Conservation (phyloP, 1,140 invertebrate species). For the Sycophaga agraensis region DNA sequence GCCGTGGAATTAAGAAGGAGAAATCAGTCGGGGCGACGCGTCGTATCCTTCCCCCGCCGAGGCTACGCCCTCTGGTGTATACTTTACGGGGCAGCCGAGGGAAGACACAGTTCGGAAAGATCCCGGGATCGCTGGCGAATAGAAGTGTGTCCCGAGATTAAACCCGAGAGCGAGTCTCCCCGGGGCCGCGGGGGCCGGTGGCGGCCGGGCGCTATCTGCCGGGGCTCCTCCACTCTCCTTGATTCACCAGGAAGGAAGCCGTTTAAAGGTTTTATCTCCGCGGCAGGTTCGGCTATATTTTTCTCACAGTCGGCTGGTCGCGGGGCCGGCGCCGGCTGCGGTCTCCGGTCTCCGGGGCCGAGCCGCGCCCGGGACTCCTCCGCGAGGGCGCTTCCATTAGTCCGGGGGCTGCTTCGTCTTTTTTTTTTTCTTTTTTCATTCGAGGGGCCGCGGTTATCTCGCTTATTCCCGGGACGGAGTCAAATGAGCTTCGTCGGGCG, state of each 20-base stretch:
- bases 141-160: slow-evolving; percentile 26
- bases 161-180: slow-evolving; percentile 1
- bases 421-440: too few species aligned
- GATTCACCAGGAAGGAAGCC: slow-evolving; percentile 32
- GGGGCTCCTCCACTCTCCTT: slow-evolving; percentile 3
- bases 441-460: too few species aligned
- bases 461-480: too few species aligned
- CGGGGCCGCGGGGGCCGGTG: too few species aligned
- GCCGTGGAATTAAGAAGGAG: too few species aligned
- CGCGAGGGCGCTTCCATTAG: too few species aligned
- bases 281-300: slow-evolving; percentile 29
- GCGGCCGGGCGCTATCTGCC: too few species aligned
- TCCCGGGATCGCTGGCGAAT: slow-evolving; percentile 14
- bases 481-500: too few species aligned
- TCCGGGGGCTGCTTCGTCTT: too few species aligned
- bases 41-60: neutral
- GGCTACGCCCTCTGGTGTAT: neutral
- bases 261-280: slow-evolving; percentile 34
- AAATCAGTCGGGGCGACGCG: too few species aligned
- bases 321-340: neutral
- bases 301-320: slow-evolving; percentile 25
- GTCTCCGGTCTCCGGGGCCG: too few species aligned
- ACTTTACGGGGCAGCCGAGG: slow-evolving; percentile 17
- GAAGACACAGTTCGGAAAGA: slow-evolving; percentile 26
- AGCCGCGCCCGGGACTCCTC: too few species aligned